Conservation (phyloP, 2,888 invertebrate species). For the Brenthis daphne region DNA sequence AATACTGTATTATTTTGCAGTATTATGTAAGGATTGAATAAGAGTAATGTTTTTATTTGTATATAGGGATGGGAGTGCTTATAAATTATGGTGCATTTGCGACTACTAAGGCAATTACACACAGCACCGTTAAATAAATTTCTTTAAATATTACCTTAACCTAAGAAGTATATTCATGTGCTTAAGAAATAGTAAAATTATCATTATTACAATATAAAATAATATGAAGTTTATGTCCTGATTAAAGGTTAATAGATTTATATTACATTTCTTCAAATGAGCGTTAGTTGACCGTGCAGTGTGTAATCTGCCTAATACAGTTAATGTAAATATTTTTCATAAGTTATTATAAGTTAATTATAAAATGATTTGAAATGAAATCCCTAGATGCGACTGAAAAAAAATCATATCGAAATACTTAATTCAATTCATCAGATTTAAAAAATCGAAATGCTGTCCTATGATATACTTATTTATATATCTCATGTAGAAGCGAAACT, state of each 20-base stretch:
- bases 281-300: constrained; percentile 15
- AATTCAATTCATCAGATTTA: constrained; percentile 28
- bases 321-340: constrained; percentile 76
- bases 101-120: constrained; percentile 50
- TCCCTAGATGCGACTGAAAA: constrained; percentile 66
- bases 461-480: constrained; percentile 23
- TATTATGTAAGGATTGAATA: constrained; percentile 22
- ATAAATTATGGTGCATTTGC: constrained; percentile 65
- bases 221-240: too few species aligned
- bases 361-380: constrained; percentile 61
- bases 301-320: constrained; percentile 42
- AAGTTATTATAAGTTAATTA: constrained; percentile 67
- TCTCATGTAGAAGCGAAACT: constrained; percentile 33
- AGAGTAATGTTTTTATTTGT: constrained; percentile 50
- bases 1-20: constrained; percentile 18
- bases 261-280: too few species aligned
- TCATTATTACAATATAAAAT: too few species aligned
- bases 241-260: too few species aligned
- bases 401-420: constrained; percentile 39
- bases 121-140: constrained; percentile 12
- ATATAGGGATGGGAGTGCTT: constrained; percentile 71
- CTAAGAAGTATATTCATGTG: not conserved
- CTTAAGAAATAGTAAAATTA: too few species aligned
- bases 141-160: not conserved
- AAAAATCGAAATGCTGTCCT: constrained; percentile 47